A percentile compares a stretch with the other conserved stretches of the same genome.
phyloP scores from a whole-genome alignment of 2,797 vertebrate genomes.

The Eulemur albifrons region DNA sequence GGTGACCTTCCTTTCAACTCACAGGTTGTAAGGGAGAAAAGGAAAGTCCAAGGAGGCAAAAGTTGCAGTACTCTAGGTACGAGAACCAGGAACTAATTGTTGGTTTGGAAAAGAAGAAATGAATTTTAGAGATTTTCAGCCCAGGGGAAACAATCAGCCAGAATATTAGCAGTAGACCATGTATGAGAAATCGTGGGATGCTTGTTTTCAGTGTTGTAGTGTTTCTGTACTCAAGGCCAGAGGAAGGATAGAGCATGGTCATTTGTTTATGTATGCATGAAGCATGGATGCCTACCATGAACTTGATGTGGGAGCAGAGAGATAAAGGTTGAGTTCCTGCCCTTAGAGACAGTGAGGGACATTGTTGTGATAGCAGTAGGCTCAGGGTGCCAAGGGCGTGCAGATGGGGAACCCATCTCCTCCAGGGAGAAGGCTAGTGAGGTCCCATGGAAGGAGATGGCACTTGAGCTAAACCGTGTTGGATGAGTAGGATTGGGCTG shows the following conservation, averaged over 20 bases:
- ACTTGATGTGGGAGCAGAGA: neutral
- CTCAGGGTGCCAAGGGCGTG: neutral
- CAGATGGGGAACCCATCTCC: neutral
- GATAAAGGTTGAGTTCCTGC: neutral
- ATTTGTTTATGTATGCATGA: neutral
- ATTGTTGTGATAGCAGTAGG: neutral
- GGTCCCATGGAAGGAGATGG: neutral
- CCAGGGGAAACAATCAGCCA: neutral
- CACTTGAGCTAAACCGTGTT: neutral
- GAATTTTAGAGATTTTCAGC: neutral
- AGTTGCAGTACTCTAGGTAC: neutral
- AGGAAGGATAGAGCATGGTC: neutral
- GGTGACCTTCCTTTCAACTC: neutral
- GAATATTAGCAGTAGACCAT: neutral
- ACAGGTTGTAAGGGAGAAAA: neutral
- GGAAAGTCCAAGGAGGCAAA: neutral
- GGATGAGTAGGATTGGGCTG: neutral
- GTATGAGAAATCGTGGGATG: neutral
- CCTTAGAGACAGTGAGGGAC: neutral
- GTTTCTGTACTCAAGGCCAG: neutral
- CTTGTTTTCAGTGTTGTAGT: neutral
- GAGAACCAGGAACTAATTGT: neutral
- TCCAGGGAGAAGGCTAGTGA: neutral
- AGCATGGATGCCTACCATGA: neutral
- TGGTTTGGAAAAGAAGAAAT: neutral